These are phyloP conservation scores for Ptilorrhoa leucosticta DNA, from an alignment of 2,113 vertebrate genomes.

Conservation along the genomic window DNA sequence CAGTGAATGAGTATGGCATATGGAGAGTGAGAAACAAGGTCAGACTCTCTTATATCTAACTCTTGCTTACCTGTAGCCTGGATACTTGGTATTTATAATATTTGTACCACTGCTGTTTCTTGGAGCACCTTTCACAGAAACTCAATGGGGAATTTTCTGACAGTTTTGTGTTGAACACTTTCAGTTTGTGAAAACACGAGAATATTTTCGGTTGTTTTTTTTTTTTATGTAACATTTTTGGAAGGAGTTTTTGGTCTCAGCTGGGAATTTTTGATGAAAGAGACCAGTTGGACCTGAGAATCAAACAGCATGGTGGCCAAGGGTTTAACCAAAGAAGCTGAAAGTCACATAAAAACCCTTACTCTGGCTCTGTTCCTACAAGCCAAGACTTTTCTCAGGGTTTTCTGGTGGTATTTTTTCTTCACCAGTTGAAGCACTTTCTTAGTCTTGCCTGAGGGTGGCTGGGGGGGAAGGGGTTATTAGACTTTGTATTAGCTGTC, in stretches of 20 bases:
- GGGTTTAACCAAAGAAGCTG: background rate
- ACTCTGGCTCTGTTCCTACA: background rate
- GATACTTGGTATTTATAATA: background rate
- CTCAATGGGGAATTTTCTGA: background rate
- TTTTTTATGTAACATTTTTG: background rate
- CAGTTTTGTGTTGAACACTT: background rate
- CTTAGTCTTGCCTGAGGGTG: background rate
- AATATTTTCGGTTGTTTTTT: background rate
- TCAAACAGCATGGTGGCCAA: background rate
- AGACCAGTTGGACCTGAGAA: background rate
- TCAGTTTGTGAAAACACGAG: background rate
- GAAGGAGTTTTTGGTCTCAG: background rate
- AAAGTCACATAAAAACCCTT: background rate
- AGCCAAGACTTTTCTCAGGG: background rate
- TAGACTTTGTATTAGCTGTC: background rate
- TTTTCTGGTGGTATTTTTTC: background rate
- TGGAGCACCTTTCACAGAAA: background rate
- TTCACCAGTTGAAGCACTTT: background rate
- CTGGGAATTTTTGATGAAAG: background rate
- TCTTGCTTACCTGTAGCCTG: slow-evolving; percentile 2
- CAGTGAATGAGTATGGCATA: background rate
- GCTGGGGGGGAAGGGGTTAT: fast-evolving
- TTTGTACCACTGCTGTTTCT: background rate
- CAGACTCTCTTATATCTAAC: background rate
- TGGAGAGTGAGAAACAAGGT: slow-evolving; percentile 15